Conservation (phyloP, 2,888 invertebrate genomes). For the Poecilobothrus nobilitatus region DNA sequence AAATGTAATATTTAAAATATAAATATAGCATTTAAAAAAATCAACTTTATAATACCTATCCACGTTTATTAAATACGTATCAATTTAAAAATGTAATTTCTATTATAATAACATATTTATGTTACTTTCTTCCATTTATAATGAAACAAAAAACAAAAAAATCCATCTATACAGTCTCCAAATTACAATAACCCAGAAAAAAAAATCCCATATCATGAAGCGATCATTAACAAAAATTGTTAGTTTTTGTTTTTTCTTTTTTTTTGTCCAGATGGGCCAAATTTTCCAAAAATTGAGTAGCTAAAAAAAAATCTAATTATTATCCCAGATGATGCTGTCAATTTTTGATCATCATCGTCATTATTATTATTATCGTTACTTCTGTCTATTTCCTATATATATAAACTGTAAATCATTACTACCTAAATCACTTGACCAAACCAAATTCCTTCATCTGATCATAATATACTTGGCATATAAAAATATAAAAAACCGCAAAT, state of each 20-base stretch:
- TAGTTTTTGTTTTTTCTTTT: neutral
- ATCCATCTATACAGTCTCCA: no score
- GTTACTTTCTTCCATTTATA: neutral
- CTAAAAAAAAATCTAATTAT: neutral
- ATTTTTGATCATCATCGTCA: neutral
- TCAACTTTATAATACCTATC: no score
- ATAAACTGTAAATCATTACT: no score
- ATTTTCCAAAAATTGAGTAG: neutral
- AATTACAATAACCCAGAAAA: neutral
- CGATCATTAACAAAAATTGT: neutral
- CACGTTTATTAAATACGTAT: no score
- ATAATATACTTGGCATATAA: neutral
- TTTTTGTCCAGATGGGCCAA: neutral
- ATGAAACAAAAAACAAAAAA: neutral
- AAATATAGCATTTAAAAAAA: no score
- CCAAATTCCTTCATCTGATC: neutral
- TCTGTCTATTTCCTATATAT: no score
- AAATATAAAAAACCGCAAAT: neutral
- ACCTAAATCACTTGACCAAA: neutral
- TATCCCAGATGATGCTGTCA: neutral
- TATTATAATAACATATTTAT: neutral
- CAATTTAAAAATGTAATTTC: no score
- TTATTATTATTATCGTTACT: no score
- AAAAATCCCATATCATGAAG: neutral
- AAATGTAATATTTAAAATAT: no score